A percentile compares a stretch with the other conserved stretches of the same genome.
These are phyloP conservation scores for Acanthochromis polyacanthus DNA, from an alignment of 2,113 vertebrate species.

Conservation along the genomic window DNA sequence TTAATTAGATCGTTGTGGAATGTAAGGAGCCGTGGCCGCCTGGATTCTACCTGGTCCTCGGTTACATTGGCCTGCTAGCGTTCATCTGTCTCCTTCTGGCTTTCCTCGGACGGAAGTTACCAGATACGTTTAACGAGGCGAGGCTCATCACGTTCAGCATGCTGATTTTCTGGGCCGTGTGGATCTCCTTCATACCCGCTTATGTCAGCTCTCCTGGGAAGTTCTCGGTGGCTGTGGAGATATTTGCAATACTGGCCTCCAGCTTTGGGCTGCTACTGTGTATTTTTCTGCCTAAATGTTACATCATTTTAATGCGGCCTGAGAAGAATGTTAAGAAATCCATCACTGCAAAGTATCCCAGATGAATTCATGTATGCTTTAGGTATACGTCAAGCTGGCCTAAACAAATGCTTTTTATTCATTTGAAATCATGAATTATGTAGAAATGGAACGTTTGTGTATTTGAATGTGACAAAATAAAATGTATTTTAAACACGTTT, in stretches of 20 bases:
- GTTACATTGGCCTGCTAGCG: conserved; percentile 84
- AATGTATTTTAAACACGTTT: neutral
- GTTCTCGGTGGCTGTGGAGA: conserved; percentile 84
- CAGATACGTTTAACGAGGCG: conserved; percentile 79
- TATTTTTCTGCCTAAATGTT: conserved; percentile 85
- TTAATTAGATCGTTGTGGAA: conserved; percentile 79
- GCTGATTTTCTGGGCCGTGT: conserved; percentile 85
- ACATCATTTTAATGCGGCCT: conserved; percentile 81
- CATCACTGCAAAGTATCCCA: conserved; percentile 66
- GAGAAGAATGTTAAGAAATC: conserved; percentile 83
- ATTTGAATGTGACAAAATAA: conserved; percentile 6
- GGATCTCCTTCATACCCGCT: conserved; percentile 86
- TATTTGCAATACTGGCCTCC: conserved; percentile 85
- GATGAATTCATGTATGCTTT: conserved; percentile 8
- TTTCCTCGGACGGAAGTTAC: conserved; percentile 82
- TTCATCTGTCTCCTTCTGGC: conserved; percentile 82
- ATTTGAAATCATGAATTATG: neutral
- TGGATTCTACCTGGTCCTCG: conserved; percentile 82
- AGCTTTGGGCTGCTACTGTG: conserved; percentile 84
- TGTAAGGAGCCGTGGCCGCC: conserved; percentile 81
- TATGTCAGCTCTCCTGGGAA: conserved; percentile 84
- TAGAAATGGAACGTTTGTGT: neutral
- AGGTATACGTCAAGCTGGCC: neutral
- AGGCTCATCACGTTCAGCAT: conserved; percentile 85
- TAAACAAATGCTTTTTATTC: neutral